These are phyloP conservation scores for Drosophila pachea DNA, from an alignment of 1,140 invertebrate species.

Conservation along the genomic window DNA sequence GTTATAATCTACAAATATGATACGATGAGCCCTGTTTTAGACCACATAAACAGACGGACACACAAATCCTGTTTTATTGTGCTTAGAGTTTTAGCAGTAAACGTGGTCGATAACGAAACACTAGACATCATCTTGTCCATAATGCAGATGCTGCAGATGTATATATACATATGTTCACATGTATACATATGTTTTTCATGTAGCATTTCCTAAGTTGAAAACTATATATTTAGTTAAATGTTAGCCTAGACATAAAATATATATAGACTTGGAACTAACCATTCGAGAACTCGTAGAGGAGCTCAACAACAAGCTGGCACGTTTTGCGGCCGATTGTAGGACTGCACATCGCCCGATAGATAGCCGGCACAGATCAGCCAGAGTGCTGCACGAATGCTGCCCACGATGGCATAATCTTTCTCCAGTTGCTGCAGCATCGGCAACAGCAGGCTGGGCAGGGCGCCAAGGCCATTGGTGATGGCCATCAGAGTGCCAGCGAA, in stretches of 20 bases:
- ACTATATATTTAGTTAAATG: conserved; percentile 21
- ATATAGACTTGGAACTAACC: conserved; percentile 22
- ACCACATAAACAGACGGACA: conserved; percentile 17
- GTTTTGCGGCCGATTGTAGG: conserved; percentile 36
- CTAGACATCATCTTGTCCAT: conserved; percentile 22
- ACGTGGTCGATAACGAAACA: conserved; percentile 25
- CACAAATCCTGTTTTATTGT: conserved; percentile 49
- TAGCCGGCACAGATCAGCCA: conserved; percentile 56
- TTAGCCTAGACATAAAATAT: conserved; percentile 24
- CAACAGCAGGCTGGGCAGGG: conserved; percentile 37
- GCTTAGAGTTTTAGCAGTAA: conserved; percentile 45
- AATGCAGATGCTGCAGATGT: background rate
- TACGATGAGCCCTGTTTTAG: conserved; percentile 15
- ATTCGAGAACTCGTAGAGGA: too few species aligned
- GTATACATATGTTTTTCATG: conserved; percentile 28
- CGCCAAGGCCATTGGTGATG: conserved; percentile 83
- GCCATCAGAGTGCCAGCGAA: conserved; percentile 90
- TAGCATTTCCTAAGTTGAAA: conserved; percentile 24
- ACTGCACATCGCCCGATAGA: conserved; percentile 61
- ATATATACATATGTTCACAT: conserved; percentile 8
- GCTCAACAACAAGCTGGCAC: background rate
- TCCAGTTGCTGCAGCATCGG: conserved; percentile 52
- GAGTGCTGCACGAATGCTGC: conserved; percentile 40
- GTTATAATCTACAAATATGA: conserved; percentile 1
- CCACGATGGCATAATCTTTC: conserved; percentile 35